Conservation (phyloP, 2,888 invertebrate genomes). For the Epistrophella euchroma region DNA sequence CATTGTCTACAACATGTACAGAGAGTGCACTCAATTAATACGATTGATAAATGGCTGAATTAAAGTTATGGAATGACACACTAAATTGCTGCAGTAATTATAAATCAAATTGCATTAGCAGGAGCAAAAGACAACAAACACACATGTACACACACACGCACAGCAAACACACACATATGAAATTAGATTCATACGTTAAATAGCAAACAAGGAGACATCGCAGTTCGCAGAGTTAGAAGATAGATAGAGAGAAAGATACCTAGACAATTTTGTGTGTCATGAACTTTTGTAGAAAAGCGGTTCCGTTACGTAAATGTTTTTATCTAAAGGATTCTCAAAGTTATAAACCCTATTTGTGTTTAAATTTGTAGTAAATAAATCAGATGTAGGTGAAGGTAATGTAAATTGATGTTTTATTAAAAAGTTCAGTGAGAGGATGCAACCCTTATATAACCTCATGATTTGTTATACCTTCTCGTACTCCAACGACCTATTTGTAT, state of each 20-base stretch:
- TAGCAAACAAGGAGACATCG: conserved; percentile 48
- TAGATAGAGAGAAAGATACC: background rate
- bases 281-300: conserved; percentile 55
- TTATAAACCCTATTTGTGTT: background rate
- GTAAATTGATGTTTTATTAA: too few relatives aligned
- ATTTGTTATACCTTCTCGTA: too few relatives aligned
- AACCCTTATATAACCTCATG: too few relatives aligned
- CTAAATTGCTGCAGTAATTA: conserved; percentile 74
- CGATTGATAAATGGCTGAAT: conserved; percentile 73
- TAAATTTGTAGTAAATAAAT: conserved; percentile 3
- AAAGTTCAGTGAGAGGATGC: too few relatives aligned
- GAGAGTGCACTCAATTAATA: conserved; percentile 71
- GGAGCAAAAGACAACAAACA: conserved; percentile 38
- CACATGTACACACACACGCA: conserved; percentile 4
- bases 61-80: conserved; percentile 75
- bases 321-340: background rate
- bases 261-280: conserved; percentile 52
- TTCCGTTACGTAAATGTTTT: background rate
- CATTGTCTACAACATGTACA: conserved; percentile 31
- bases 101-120: conserved; percentile 74
- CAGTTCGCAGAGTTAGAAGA: conserved; percentile 34
- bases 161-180: background rate
- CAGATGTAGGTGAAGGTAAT: background rate
- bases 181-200: conserved; percentile 10
- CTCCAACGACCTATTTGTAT: too few relatives aligned